Base-by-base conservation (phyloP, 2,113 vertebrate species). In the Phyllostomus hastatus region DNA sequence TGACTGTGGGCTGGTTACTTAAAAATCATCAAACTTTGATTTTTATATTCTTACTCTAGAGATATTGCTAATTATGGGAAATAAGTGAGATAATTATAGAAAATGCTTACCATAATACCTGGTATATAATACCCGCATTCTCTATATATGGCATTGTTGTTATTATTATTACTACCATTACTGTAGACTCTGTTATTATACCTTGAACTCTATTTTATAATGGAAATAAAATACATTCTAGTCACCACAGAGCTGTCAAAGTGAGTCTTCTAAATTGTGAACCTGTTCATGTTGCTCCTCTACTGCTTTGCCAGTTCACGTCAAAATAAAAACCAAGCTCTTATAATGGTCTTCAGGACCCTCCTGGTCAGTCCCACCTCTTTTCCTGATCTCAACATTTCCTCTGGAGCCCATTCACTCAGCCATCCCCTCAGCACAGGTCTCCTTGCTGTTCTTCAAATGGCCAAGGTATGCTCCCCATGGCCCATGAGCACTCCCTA, bases 1-100 rank as follows among this genome's bases (percentile, higher is more conserved):
- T 94, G 72, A 59, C 41, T 70, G 19, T 90, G 28, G 20, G 7
- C 28, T 83, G 20, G 22, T 92, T 84, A 81, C 57, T 57, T 76
- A 75, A 94, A 83, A 20, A 8, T 86, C 7, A 3, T 72, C 38
- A 85, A 33, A 52, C 4, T 57, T 73, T 6, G 15, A 16, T 66
- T 91, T 88, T 73, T 57, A 24, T 72, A 75, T 87, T 94, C 92
- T 87, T 80, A 52, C 24, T 94, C 48, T 85, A n/a, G 2, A 86
- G 9, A 24, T 69, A 48, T 22, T 48, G 15, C 15, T 72, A 43
- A 54, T 91, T 52, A 38, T 88, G 16, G 67, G 90, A 90, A 38
- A 4, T 31, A 73, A 67, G 16, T 84, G 26, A 84, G 4, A 86
- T 75, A 73, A 43, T 41, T 73, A 69, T 38, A 0, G 89, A 48